These are phyloP conservation scores for pig (Sus scrofa) DNA, from an alignment of 2,113 vertebrate genomes.

Conservation along the genomic window DNA sequence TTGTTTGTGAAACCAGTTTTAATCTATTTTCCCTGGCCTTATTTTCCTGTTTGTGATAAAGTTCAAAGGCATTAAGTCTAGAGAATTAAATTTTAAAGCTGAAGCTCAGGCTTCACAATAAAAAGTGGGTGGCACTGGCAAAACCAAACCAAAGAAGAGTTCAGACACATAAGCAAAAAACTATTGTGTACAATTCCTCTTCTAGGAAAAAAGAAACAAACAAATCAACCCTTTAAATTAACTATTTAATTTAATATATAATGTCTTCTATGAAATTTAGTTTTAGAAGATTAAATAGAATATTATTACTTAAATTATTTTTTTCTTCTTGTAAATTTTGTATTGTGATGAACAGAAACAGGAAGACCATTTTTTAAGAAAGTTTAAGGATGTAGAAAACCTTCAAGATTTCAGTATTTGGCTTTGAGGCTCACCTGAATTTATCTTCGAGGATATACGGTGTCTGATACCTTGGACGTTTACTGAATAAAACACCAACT, in stretches of 20 bases:
- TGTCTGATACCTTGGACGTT: background rate
- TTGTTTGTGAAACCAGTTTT: conserved; percentile 48
- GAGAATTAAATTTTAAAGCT: conserved; percentile 55
- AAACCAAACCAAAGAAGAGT: conserved; percentile 16
- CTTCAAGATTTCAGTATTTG: conserved; percentile 7
- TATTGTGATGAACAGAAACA: background rate
- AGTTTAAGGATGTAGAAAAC: background rate
- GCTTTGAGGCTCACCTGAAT: background rate
- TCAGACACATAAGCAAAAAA: background rate
- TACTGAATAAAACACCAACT: background rate
- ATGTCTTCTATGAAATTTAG: background rate
- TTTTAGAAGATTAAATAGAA: background rate
- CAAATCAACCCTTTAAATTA: background rate
- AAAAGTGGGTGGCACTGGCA: background rate
- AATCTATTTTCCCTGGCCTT: conserved; percentile 62
- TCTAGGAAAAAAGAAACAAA: background rate
- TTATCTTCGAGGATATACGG: conserved; percentile 2
- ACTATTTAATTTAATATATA: background rate
- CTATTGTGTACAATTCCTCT: background rate
- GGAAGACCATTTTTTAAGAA: background rate
- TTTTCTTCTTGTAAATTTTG: background rate
- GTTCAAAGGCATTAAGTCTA: conserved; percentile 46
- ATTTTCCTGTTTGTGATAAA: conserved; percentile 70
- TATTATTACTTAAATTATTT: background rate
- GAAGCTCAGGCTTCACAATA: conserved; percentile 17